Base-by-base conservation (phyloP, 2,113 vertebrate genomes). In the Spheniscus mendiculus region DNA sequence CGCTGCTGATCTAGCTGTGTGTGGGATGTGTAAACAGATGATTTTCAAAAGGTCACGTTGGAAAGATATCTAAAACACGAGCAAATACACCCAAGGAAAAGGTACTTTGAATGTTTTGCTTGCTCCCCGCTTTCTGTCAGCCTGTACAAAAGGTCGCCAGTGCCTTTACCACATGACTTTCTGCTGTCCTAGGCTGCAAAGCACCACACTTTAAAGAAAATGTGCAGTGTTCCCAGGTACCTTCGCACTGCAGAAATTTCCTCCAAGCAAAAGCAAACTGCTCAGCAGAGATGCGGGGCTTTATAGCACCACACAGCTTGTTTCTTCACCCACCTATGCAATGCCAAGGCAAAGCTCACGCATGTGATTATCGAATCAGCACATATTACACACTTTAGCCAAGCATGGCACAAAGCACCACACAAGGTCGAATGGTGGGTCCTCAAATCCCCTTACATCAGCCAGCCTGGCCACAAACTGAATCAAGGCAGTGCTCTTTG, bases 21-120 rank as follows among this genome's bases (percentile, higher is more conserved):
- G 89, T 38, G 45, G 53, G 91, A 80, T 50, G 78, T 66, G 62
- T 91, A 94, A 96, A 96, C 70, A 96, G 32, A 47, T 34, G 77
- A 45, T 42, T 92, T 85, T 85, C 32, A 72, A 94, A 96, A 97
- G 91, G 81, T 95, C 81, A 79, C 0, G 1, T 45, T 92, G 81
- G 87, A 96, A 94, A 94, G n/a, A 61, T 36, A 66, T 16, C 42
- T 82, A 47, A 89, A 91, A 65, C 73, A 72, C 2, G 4, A 92
- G 19, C 19, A 66, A 90, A 55, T 22, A 38, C 5, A 79, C 17
- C 14, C 12, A 73, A 59, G 26, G 49, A 69, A 82, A 87, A 59
- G 6, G 16, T 11, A 25, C 4, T 56, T 53, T 72, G 67, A 76
- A 71, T 34, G 42, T 67, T 86, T 84, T 72, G 3, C 56, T 82